A percentile compares a stretch with the other conserved stretches of the same genome.
phyloP scores from a whole-genome alignment of 2,888 invertebrate species.

The Euzetes globulus region DNA sequence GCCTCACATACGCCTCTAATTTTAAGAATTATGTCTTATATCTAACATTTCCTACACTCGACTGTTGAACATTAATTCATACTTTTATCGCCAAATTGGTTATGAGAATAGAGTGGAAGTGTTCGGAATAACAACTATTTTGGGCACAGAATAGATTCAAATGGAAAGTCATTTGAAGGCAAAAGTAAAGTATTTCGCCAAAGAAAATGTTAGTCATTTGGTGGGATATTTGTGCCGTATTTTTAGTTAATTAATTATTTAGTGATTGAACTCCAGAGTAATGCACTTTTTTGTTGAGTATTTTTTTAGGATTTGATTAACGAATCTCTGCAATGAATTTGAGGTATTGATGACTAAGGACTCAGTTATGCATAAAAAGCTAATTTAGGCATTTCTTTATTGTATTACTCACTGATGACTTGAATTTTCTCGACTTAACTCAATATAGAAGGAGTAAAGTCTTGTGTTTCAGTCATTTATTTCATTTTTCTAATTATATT shows the following conservation, averaged over 20 bases:
- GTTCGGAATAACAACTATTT: background rate
- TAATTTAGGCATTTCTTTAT: conserved; percentile 11
- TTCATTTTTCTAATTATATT: conserved; percentile 4
- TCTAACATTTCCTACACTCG: background rate
- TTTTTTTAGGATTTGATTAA: background rate
- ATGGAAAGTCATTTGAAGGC: background rate
- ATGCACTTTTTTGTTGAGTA: background rate
- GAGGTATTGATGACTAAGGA: conserved; percentile 15
- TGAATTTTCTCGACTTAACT: background rate
- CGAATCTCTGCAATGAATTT: background rate
- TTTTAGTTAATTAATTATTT: conserved; percentile 7
- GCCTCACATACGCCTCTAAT: conserved; percentile 22
- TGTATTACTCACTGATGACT: conserved; percentile 17
- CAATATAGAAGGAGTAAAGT: background rate
- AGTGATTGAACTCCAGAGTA: conserved; percentile 1
- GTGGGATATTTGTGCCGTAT: background rate
- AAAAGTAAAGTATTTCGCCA: background rate
- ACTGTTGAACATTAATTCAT: conserved; percentile 22
- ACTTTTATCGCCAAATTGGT: background rate
- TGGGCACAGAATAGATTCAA: background rate
- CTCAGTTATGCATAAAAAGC: conserved; percentile 25
- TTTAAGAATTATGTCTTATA: background rate
- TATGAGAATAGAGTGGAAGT: background rate
- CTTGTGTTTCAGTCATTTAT: background rate
- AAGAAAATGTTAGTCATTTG: background rate